Evolutionary conservation across 1,140 invertebrate genomes (phyloP), one percentile per base, ranked within the genome.

Genomic region (Drosophila ogumai): DNA sequence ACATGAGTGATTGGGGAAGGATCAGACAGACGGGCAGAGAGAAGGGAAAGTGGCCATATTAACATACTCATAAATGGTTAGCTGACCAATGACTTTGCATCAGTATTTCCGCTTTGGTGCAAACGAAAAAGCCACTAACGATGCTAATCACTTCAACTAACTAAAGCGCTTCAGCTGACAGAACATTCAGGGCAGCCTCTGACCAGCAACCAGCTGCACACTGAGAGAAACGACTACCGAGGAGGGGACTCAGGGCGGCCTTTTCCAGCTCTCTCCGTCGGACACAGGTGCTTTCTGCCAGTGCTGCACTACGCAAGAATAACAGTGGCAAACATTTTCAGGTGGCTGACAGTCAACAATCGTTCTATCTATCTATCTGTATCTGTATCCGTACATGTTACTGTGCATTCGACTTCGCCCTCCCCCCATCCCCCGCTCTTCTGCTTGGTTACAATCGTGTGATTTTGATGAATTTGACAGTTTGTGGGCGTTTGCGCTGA

Each of bases 381-480:
- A 41, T 58, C 34, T 57, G 46, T 56, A 38, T 47, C 17, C 38
- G 32, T 50, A 34, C 34, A 15, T 60, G 75, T 52, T 50, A 36
- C 52, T 59, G 49, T 66, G 61, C 69, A 47, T 43, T 47, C 38
- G 54, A 41, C 34, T 10, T 8, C 28, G 22, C 12, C 15, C 5
- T 6, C 10, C 43, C n/a, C 19, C 32, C 25, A 15, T 19, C 10
- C 1, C 43, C 34, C 9, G 8, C n/a, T 28, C 38, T 22, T 49
- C 69, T 50, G 46, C 50, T 59, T 71, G 74, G 81, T 85, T 75
- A 74, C 73, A 87, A 76, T 91, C 80, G 88, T 91, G 88, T 80
- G 88, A 91, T 91, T 91, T 91, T 91, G 88, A 91, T 91, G 82
- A 91, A 91, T 91, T 91, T 91, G 88, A 91, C 88, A 91, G 88